Base-by-base conservation (phyloP, 2,113 vertebrate species). In the Tichodroma muraria region DNA sequence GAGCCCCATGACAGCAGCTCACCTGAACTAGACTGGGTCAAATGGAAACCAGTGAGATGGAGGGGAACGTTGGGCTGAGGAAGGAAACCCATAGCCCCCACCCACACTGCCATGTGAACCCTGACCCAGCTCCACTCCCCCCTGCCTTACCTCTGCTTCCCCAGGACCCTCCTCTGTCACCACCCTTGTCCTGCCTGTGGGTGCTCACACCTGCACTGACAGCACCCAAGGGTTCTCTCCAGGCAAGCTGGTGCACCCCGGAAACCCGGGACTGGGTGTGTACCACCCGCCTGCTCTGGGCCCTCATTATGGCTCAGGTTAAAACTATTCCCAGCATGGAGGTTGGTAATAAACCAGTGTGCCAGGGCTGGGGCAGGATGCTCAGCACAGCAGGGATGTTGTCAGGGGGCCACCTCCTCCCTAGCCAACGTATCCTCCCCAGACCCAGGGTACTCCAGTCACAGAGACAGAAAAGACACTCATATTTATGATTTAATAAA, bases 401-500 rank as follows among this genome's bases (percentile, higher is more conserved):
- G 3, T 31, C n/a, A 11, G 19, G 23, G 4, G 27, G 8, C 3
- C 45, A 52, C 11, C 12, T 37, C 22, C 17, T 85, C 30, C 54
- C 54, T 27, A 25, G 25, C 79, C 35, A 63, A 10, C 31, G 15
- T 23, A 77, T 10, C 15, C 10, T 27, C 21, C 66, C 27, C 19
- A 73, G 16, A 30, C 21, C 16, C 45, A 52, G 31, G 15, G 27
- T 14, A 33, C 17, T 44, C 61, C 1, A 2, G 6, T n/a, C 40
- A 64, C 45, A 61, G 33, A 25, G 19, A 77, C 8, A 88, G 49
- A 23, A 65, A 75, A 27, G 2, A 22, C 21, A 66, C 13, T 75
- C 64, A 9, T 14, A 35, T 30, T 82, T 82, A 37, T 28, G n/a
- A 9, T 96, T 96, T 96, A 96, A 50, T 95, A 85, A 95, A 96